Conservation (phyloP, 2,888 invertebrate species). For the Lamellibrachia satsuma region DNA sequence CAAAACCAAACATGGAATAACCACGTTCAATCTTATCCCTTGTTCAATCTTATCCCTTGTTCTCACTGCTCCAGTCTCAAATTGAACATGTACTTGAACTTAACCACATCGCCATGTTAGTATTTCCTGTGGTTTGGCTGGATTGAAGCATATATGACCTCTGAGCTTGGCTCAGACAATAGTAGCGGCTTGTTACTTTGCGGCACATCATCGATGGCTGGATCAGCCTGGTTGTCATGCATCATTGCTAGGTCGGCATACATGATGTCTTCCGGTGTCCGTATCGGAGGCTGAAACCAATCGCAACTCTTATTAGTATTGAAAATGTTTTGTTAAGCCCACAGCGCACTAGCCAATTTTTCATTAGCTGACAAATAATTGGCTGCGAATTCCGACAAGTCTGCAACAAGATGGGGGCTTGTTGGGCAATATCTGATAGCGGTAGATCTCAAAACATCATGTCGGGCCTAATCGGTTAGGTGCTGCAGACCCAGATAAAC, state of each 20-base stretch:
- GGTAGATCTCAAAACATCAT: no score
- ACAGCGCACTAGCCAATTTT: not conserved
- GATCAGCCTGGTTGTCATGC: slow-evolving; percentile 23
- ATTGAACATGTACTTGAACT: no score
- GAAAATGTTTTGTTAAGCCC: not conserved
- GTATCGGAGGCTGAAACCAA: slow-evolving; percentile 24
- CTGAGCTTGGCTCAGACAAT: slow-evolving; percentile 27
- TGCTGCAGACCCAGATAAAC: no score
- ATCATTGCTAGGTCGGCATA: slow-evolving; percentile 25
- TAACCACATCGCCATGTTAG: no score
- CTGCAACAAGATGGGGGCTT: no score
- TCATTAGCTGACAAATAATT: no score
- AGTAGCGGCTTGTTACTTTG: slow-evolving; percentile 38
- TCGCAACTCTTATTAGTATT: not conserved
- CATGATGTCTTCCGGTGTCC: slow-evolving; percentile 23
- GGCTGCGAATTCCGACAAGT: no score
- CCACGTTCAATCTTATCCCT: no score
- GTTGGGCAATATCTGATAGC: no score
- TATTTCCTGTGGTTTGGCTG: not conserved
- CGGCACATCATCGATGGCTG: slow-evolving; percentile 39
- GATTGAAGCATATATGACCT: slow-evolving; percentile 32
- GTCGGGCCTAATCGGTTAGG: no score
- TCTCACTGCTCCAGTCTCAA: no score
- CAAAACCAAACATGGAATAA: not conserved
- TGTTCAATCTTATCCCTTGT: no score